Evolutionary conservation across 2,113 vertebrate genomes (phyloP).

Genomic region (Egretta garzetta): DNA sequence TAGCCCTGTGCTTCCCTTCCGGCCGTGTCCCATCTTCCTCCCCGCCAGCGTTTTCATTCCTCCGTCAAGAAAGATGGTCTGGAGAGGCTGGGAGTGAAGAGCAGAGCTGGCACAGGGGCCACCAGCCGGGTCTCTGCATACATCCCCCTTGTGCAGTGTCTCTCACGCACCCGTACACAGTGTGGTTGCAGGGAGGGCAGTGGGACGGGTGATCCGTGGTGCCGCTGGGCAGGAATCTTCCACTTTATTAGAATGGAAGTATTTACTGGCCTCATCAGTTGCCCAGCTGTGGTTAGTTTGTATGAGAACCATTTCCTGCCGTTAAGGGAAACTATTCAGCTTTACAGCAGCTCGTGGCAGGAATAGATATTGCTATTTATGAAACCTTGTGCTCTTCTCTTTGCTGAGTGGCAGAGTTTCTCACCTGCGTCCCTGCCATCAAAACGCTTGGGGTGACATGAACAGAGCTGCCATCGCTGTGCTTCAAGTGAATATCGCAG

Average conservation of each 20-base stretch:
- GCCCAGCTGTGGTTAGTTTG: conserved; percentile 64
- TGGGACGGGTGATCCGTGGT: neutral
- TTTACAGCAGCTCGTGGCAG: neutral
- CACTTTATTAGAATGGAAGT: conserved; percentile 39
- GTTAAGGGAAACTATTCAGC: conserved; percentile 29
- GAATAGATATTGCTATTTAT: neutral
- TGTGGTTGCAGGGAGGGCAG: neutral
- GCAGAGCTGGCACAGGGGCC: neutral
- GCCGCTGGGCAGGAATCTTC: conserved; percentile 36
- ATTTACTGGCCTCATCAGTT: conserved; percentile 55
- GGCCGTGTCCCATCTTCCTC: neutral
- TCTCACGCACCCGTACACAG: fast-evolving
- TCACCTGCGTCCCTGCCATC: neutral
- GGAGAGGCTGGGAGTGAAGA: neutral
- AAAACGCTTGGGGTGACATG: neutral
- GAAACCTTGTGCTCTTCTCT: neutral
- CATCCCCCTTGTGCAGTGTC: fast-evolving
- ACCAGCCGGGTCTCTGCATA: neutral
- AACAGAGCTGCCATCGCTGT: neutral
- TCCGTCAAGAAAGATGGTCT: fast-evolving
- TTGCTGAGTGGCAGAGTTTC: neutral
- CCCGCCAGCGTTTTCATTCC: fast-evolving
- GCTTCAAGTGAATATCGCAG: neutral
- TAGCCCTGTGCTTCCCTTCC: fast-evolving
- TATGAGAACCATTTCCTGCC: conserved; percentile 73